Evolutionary conservation across 1,140 invertebrate species (phyloP), one percentile per base, ranked within the genome.

Genomic region (Brachionus calyciflorus): DNA sequence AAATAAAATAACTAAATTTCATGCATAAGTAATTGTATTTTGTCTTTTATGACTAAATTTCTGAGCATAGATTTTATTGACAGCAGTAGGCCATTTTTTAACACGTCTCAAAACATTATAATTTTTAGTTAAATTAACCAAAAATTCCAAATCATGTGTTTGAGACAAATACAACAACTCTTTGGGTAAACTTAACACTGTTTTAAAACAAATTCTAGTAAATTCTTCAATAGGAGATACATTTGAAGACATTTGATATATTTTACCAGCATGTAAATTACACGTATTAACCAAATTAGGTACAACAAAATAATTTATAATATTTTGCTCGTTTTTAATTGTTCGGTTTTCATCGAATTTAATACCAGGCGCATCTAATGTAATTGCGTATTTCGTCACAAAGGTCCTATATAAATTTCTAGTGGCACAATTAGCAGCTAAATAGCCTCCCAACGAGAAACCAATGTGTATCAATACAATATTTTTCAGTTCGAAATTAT

Each of bases 241-340:
- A 1, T 60, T 37, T 1, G 55, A 10, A 3, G 26, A 12, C 14
- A 60, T 60, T 26, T 60, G 55, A 33, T 60, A 60, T 14, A 60
- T 60, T 19, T 60, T 60, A 33, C 55, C 55, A 30, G 26, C 55
- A 60, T 60, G 55, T n/a, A 33, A n/a, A 33, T 60, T 60, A 60
- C 55, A 60, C 12, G 55, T 60, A 33, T 60, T 60, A 3, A 60
- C 55, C 26, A 60, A 60, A 60, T 60, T 60, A n/a, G 55, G 55
- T n/a, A 60, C 33, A 3, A 60, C 55, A 60, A 60, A 60, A 60
- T 60, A 60, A 37, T 60, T 60, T 2, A 60, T 28, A 14, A 60
- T 30, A 17, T 60, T 60, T n/a, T 60, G n/a, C 2, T 26, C 28
- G n/a, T 60, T 60, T 60, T 60, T 60, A n/a, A 60, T 30, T n/a